Evolutionary conservation across 2,888 invertebrate genomes (phyloP), one percentile per base, ranked within the genome.

Genomic region (Halocaridina rubra): DNA sequence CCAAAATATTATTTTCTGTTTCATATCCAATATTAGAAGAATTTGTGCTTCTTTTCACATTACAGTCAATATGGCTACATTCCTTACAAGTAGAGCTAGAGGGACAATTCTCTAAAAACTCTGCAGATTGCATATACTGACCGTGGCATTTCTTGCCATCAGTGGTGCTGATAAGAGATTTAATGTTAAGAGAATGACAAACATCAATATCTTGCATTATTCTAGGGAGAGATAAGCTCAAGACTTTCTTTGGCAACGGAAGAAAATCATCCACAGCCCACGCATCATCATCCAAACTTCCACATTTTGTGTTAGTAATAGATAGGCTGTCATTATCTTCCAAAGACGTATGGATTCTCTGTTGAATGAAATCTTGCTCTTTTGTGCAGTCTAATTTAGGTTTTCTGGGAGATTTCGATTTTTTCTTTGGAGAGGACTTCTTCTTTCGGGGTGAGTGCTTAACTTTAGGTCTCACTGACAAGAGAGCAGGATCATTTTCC

Each of bases 191-290:
- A 10, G 53, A 10, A 19, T 53, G 16, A 53, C 53, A 53, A n/a
- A 53, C 53, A 29, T n/a, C 32, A 30, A 27, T 29, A 3, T 69
- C 32, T 29, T 69, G 69, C 3, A 69, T 30, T 69, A 19, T 30
- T 3, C 13, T n/a, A 16, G 32, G 69, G 8, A 69, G 29, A 30
- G 69, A 24, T 22, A 29, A n/a, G 10, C 53, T 19, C 3, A 13
- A 7, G 16, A 4, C 19, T n/a, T 53, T 53, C 53, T 53, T 53
- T 53, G 53, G 53, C 16, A 53, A 10, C n/a, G 85, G 85, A 24
- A 85, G 71, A 33, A 78, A 85, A 32, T 85, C 85, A 77, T 85
- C 85, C 7, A 85, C 77, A 64, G 81, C 81, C 81, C 81, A 86
- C 2, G 75, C 67, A 67, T 74, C 78, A 19, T 86, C 77, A 33